Percentiles rank a stretch among this genome's conserved stretches.
These are phyloP conservation scores for Aleiodes testaceus DNA, from an alignment of 2,888 invertebrate species.

Conservation along the genomic window DNA sequence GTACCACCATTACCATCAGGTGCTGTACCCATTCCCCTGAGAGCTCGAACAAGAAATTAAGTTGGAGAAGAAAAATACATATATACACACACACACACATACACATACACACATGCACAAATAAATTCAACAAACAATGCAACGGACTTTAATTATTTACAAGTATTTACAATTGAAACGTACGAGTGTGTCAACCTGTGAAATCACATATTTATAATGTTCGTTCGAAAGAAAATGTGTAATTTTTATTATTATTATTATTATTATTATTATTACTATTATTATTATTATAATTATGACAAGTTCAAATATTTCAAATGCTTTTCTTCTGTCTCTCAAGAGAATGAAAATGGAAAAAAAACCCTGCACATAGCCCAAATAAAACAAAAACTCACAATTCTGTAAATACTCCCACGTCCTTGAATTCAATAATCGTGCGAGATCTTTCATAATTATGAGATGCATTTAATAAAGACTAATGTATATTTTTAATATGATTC, in stretches of 20 bases:
- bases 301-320: neutral
- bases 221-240: no score
- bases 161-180: slow-evolving; percentile 1
- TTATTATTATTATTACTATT: neutral
- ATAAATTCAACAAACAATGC: neutral
- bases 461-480: slow-evolving; percentile 67
- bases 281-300: neutral
- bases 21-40: slow-evolving; percentile 67
- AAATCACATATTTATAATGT: no score
- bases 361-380: neutral
- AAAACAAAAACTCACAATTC: slow-evolving; percentile 57
- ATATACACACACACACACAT: no score
- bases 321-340: neutral
- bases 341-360: neutral
- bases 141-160: neutral
- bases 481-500: slow-evolving; percentile 68
- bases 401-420: slow-evolving; percentile 66
- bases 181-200: neutral
- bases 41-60: slow-evolving; percentile 67
- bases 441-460: slow-evolving; percentile 56
- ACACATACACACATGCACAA: neutral
- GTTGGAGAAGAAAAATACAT: neutral
- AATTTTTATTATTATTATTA: neutral
- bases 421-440: slow-evolving; percentile 47
- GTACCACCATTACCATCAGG: slow-evolving; percentile 69